phyloP scores from a whole-genome alignment of 2,888 invertebrate genomes.

The Amitus sp. region DNA sequence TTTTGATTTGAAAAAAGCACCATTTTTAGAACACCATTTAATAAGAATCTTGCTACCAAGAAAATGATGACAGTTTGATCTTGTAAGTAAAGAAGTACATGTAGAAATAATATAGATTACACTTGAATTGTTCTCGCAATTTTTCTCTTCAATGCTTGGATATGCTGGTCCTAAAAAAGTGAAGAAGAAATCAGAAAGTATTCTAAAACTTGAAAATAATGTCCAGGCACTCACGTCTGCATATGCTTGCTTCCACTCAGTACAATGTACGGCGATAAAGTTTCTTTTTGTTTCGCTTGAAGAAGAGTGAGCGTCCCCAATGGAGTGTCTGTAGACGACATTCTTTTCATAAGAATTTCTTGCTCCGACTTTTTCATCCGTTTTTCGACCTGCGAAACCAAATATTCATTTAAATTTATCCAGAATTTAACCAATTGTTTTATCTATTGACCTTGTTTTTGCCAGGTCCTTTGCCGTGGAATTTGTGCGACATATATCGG shows the following conservation, averaged over 20 bases:
- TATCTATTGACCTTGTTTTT: conserved; percentile 87
- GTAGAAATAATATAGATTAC: too few relatives aligned
- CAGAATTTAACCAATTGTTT: neutral
- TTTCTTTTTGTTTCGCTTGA: conserved; percentile 95
- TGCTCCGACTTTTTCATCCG: conserved; percentile 93
- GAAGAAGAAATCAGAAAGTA: conserved; percentile 17
- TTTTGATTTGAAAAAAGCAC: too few relatives aligned
- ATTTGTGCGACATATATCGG: conserved; percentile 95
- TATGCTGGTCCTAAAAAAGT: conserved; percentile 62
- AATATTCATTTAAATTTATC: neutral
- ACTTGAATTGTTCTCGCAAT: too few relatives aligned
- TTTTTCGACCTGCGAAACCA: conserved; percentile 77
- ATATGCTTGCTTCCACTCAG: conserved; percentile 88
- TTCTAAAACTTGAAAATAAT: conserved; percentile 8
- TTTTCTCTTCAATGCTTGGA: conserved; percentile 58
- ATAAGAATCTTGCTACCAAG: too few relatives aligned
- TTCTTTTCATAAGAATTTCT: conserved; percentile 95
- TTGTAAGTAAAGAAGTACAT: too few relatives aligned
- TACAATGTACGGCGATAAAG: conserved; percentile 91
- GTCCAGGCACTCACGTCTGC: conserved; percentile 63
- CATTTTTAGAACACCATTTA: too few relatives aligned
- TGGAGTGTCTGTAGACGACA: conserved; percentile 98
- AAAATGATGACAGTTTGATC: too few relatives aligned
- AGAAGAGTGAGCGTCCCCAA: conserved; percentile 93
- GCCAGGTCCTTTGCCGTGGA: conserved; percentile 99